Evolutionary conservation across 1,140 invertebrate species (phyloP).

Genomic region (Zaprionus ornatus): DNA sequence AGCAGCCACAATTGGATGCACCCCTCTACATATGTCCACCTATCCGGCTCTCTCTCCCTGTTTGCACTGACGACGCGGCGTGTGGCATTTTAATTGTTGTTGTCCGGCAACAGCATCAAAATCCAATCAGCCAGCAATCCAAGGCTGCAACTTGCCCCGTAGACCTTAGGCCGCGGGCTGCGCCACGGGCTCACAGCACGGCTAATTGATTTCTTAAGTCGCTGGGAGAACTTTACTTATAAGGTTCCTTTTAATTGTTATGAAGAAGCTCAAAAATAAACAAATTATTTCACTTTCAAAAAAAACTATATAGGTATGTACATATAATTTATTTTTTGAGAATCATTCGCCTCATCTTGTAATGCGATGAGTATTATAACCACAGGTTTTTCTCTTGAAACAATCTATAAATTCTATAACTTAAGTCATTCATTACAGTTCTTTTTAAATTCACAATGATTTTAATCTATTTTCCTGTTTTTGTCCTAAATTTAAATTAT

Average conservation of each 20-base stretch:
- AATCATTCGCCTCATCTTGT: no score
- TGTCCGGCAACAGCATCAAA: conserved; percentile 20
- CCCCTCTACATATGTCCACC: neutral
- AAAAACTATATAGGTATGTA: no score
- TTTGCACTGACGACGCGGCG: neutral
- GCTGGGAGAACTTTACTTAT: neutral
- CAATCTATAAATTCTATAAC: no score
- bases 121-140: conserved; percentile 7
- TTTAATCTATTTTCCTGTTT: no score
- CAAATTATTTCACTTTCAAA: neutral
- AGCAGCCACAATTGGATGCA: neutral
- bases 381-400: no score
- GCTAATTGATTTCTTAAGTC: neutral
- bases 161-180: neutral
- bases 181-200: neutral
- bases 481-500: no score
- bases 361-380: no score
- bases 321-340: no score
- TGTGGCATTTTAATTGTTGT: conserved; percentile 55
- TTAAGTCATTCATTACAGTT: no score
- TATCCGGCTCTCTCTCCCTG: neutral
- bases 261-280: neutral
- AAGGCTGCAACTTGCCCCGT: conserved; percentile 1
- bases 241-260: no score
- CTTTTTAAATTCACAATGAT: no score